Evolutionary conservation across 2,113 vertebrate species (phyloP).

Genomic region (Pachyramphus minor): DNA sequence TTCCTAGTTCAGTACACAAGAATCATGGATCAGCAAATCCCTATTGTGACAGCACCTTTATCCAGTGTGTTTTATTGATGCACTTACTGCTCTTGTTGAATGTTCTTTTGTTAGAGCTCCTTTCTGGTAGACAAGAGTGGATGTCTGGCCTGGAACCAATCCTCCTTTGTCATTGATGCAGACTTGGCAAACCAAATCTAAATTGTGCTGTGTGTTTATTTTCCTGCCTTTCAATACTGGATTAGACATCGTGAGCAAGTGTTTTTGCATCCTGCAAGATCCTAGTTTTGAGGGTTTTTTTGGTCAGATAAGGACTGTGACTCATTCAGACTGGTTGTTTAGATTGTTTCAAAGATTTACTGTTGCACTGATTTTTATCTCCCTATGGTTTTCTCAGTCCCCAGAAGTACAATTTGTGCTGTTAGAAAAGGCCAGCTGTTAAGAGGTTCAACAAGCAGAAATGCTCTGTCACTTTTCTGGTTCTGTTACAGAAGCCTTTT

Average conservation of each 20-base stretch:
- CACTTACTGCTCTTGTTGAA: not conserved
- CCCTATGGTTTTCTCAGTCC: not conserved
- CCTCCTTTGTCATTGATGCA: not conserved
- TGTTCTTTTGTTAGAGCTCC: not conserved
- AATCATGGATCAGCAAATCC: not conserved
- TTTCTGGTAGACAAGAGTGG: not conserved
- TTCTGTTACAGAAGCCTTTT: not conserved
- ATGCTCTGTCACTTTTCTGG: not conserved
- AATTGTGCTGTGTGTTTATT: not conserved
- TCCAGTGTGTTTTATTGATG: not conserved
- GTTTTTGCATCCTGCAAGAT: not conserved
- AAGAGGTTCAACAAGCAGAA: not conserved
- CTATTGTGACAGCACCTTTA: not conserved
- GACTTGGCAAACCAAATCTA: not conserved
- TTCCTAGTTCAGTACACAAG: not conserved
- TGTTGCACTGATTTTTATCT: not conserved
- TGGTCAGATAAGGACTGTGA: not conserved
- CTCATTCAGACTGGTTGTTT: not conserved
- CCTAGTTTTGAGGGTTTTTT: not conserved
- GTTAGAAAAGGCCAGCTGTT: not conserved
- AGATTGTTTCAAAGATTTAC: not conserved
- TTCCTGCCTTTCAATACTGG: not conserved
- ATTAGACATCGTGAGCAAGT: not conserved
- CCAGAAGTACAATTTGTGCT: constrained; percentile 10
- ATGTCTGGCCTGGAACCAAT: constrained; percentile 1